phyloP scores from a whole-genome alignment of 1,140 invertebrate genomes.

The Eciton burchellii region DNA sequence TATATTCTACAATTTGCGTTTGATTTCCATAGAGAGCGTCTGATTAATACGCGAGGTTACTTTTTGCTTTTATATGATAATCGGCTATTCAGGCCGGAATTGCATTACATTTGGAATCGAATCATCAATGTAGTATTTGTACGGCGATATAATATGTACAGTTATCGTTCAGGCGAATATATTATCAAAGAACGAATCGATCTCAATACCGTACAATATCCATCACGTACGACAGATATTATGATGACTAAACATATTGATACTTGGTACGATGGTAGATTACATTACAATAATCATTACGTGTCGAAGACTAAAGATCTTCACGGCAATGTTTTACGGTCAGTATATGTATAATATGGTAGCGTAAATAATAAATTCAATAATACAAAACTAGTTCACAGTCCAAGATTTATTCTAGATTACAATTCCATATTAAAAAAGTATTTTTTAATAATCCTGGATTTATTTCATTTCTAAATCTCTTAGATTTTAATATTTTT shows the following conservation, averaged over 20 bases:
- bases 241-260: slow-evolving; percentile 87
- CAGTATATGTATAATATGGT: slow-evolving; percentile 18
- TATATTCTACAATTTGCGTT: not conserved
- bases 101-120: slow-evolving; percentile 91
- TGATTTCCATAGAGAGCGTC: slow-evolving; percentile 86
- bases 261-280: slow-evolving; percentile 88
- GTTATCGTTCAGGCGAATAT: slow-evolving; percentile 76
- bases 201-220: slow-evolving; percentile 90
- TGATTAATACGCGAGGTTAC: slow-evolving; percentile 89
- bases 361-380: not conserved
- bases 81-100: slow-evolving; percentile 88
- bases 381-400: not conserved
- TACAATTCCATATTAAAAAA: too few species aligned
- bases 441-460: not conserved
- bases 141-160: slow-evolving; percentile 84
- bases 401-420: too few species aligned
- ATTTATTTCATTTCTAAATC: not conserved
- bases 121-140: slow-evolving; percentile 92
- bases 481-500: too few species aligned
- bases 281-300: slow-evolving; percentile 87
- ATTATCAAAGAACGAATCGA: slow-evolving; percentile 82
- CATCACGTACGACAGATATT: slow-evolving; percentile 84
- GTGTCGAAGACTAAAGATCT: slow-evolving; percentile 88
- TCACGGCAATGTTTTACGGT: slow-evolving; percentile 79
- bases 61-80: slow-evolving; percentile 90